Base-by-base conservation (phyloP, 1,140 invertebrate species). In the Sminthurinus signatus region DNA sequence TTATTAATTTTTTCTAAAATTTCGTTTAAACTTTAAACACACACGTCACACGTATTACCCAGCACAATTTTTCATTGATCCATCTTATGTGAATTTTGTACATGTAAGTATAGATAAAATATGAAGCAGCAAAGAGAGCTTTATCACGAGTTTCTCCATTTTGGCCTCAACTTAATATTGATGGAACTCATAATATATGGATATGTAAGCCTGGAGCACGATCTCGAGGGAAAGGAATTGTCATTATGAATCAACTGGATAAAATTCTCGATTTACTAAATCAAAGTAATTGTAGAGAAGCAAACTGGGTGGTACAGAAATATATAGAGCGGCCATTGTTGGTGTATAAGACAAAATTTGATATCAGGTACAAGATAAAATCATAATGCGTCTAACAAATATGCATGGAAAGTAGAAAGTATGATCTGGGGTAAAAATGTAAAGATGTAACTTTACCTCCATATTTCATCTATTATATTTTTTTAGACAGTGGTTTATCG, bases 201-300 rank as follows among this genome's bases (percentile, higher is more conserved):
- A 96, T 97, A 69, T 82, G 96, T 27, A 97, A 97, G 76, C 94
- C 94, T 0, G 91, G 92, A 15, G 93, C 93, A 56, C 90, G 92
- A 75, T 96, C 91, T 66, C 81, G 93, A 2, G 93, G 94, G 0
- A 81, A 90, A 72, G 93, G 93, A 50, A 96, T 96, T 63, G 83
- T 87, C 21, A 79, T 95, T 28, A 85, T 91, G 80, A 88, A 93
- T 75, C 86, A 86, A 73, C 80, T 96, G 15, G 88, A 92, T 67
- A 88, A 91, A 72, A 93, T 96, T 36, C 76, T 92, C 66, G 84
- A 84, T 50, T 70, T 79, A 28, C 75, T 85, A 84, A 64, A 81
- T 88, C 31, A 85, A 83, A 74, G 78, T 80, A 8, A 76, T 77
- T 10, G 19, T 58, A 32, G 68, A 61, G 73, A 72, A 32, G 15